phyloP scores from a whole-genome alignment of 2,113 vertebrate species.

The Caretta caretta region DNA sequence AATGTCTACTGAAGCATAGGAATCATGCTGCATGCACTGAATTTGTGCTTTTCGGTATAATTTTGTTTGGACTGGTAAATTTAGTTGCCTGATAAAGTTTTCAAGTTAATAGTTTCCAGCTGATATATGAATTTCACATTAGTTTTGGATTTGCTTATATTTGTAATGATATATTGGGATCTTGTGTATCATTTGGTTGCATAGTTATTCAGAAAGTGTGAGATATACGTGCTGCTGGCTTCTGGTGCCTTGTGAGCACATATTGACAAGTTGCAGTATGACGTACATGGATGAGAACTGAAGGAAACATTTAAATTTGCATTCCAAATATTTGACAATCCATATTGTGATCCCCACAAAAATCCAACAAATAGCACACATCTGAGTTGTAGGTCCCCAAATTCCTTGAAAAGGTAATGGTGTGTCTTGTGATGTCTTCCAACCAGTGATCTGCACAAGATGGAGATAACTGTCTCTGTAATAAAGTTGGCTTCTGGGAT shows the following conservation, averaged over 20 bases:
- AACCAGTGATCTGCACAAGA: background rate
- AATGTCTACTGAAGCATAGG: background rate
- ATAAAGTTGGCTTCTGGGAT: rapidly evolving
- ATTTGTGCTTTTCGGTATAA: conserved; percentile 11
- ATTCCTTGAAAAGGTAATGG: background rate
- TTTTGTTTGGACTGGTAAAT: background rate
- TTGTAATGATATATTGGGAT: background rate
- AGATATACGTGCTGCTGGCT: background rate
- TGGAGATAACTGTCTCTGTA: background rate
- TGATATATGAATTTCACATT: background rate
- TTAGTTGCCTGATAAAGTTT: background rate
- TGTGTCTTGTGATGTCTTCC: background rate
- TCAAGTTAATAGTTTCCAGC: background rate
- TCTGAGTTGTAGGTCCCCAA: background rate
- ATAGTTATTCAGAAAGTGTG: background rate
- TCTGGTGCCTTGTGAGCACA: background rate
- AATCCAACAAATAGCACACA: background rate
- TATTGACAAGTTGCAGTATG: background rate
- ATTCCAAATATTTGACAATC: background rate
- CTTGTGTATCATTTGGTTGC: background rate
- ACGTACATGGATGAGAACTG: background rate
- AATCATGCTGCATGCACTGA: background rate
- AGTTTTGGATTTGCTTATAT: background rate
- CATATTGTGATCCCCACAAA: background rate
- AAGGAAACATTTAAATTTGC: background rate